phyloP scores from a whole-genome alignment of 2,113 vertebrate species.

The Orientallactaga bullata region DNA sequence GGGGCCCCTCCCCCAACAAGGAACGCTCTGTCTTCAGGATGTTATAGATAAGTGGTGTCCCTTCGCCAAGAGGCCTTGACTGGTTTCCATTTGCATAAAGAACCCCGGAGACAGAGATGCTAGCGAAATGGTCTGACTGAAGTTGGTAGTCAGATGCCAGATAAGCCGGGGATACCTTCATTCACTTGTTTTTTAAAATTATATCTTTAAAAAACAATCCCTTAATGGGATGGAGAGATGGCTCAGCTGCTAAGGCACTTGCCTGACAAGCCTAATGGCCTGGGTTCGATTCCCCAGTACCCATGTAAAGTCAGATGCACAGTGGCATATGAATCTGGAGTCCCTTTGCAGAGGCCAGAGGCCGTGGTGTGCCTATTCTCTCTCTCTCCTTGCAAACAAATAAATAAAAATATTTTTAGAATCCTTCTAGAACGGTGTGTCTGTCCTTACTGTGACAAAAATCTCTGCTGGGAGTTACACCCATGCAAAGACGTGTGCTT shows the following conservation, averaged over 20 bases:
- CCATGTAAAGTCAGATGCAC: no score
- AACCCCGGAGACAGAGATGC: neutral
- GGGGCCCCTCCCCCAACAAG: accelerated
- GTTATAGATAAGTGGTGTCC: accelerated
- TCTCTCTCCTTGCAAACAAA: no score
- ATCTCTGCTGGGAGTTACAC: neutral
- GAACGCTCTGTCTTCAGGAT: neutral
- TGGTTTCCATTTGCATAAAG: neutral
- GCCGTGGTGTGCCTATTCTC: no score
- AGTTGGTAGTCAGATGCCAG: neutral
- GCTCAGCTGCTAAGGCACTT: no score
- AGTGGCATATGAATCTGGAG: no score
- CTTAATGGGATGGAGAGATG: neutral
- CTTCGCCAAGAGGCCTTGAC: neutral
- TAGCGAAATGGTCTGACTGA: neutral
- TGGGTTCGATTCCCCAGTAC: no score
- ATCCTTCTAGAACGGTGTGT: neutral
- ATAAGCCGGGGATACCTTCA: neutral
- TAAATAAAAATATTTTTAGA: no score
- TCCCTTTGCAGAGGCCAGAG: no score
- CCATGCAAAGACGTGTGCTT: neutral
- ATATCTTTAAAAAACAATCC: neutral
- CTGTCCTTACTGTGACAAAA: neutral
- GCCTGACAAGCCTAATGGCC: no score
- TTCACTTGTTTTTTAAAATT: neutral